Evolutionary conservation across 2,113 vertebrate genomes (phyloP), one percentile per base, ranked within the genome.

Genomic region (Charina bottae): DNA sequence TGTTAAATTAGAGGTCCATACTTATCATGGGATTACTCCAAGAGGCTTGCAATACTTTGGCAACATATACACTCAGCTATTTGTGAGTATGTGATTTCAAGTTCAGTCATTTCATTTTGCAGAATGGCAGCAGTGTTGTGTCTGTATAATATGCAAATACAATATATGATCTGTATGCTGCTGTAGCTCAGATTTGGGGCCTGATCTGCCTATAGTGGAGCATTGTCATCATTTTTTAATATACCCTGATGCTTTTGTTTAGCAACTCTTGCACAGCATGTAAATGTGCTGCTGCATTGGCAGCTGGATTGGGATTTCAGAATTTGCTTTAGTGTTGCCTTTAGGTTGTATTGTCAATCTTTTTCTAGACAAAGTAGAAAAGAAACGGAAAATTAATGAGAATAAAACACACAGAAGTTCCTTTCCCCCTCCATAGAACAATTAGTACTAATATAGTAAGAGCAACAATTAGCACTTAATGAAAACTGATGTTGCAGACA

Each of bases 381-480:
- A 68, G 60, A 68, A 64, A 28, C 68, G 26, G 42, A 89, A 89
- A 89, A 89, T 53, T 68, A 94, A 90, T 4, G n/a, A 28, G 87
- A 89, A 1, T 56, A 56, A 94, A 88, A 23, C 4, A 90, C 62
- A 92, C 8, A 90, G 15, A 33, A 8, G 83, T 68, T n/a, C 12
- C 53, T 53, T 62, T 64, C 24, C 15, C 37, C 55, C 83, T 87
- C 24, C 4, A 15, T 1, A 90, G 2, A 1, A 0, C 54, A 84
- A 92, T 12, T 56, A 56, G 49, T 60, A 49, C 8, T 90, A 89
- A 13, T 13, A 17, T 56, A 62, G 93, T 91, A 85, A 4, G 1
- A 93, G 54, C 12, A 23, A 64, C 24, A 64, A 64, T 64, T 28
- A 26, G 26, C 42, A 59, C 1, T 0, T 0, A 1, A 88, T 64